These are phyloP conservation scores for Lasiurus cinereus DNA, from an alignment of 2,113 vertebrate species.

Conservation along the genomic window DNA sequence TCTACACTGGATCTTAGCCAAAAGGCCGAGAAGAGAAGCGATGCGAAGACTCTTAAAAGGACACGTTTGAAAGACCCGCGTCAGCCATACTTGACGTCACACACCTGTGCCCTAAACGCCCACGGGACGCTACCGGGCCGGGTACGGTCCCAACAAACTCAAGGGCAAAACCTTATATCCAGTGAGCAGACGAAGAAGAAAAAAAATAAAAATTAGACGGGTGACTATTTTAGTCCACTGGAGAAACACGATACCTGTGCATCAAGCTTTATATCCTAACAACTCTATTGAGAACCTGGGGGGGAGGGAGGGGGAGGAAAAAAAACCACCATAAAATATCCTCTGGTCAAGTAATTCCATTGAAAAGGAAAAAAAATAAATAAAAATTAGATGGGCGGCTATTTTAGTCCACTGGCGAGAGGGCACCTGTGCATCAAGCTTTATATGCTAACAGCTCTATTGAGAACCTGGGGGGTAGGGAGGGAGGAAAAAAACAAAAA, in stretches of 20 bases:
- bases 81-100: not conserved
- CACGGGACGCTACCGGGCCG: not conserved
- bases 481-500: too few relatives aligned
- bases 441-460: not conserved
- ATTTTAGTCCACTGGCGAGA: too few relatives aligned
- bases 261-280: not conserved
- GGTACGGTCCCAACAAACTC: not conserved
- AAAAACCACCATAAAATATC: not conserved
- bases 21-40: too few relatives aligned
- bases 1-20: too few relatives aligned
- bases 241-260: not conserved
- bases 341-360: not conserved
- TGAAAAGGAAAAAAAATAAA: too few relatives aligned
- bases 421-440: not conserved
- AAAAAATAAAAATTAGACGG: not conserved
- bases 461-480: not conserved
- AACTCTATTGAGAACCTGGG: not conserved
- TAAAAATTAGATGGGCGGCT: too few relatives aligned
- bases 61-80: not conserved
- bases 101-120: not conserved
- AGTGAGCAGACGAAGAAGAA: not conserved
- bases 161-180: constrained; percentile 8
- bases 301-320: too few relatives aligned
- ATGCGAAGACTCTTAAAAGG: too few relatives aligned
- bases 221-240: constrained; percentile 1